Evolutionary conservation across 2,113 vertebrate genomes (phyloP), one percentile per base, ranked within the genome.

Genomic region (Tupaia chinensis): DNA sequence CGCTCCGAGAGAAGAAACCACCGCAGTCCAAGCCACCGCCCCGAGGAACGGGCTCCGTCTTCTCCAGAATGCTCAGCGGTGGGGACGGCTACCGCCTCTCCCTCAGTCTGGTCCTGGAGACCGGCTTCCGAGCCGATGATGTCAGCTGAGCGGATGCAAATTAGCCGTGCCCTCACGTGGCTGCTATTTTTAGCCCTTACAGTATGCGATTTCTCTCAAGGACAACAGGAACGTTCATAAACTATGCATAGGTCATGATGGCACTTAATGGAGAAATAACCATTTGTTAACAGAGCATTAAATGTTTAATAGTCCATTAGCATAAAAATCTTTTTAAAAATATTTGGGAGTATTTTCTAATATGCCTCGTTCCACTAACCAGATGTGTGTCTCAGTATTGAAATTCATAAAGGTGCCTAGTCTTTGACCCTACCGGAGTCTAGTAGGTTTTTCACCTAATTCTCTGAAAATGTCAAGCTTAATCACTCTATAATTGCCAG

Each of bases 231-330:
- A 93, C 97, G 83, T 97, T 98, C 96, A 98, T 98, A 97, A 98
- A 98, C 82, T 98, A 97, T 98, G 97, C 95, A 97, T 94, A 96
- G 97, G 96, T 97, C 96, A 80, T 93, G 95, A 97, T 95, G 95
- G 96, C 84, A 58, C 97, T 97, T 98, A 97, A 98, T 98, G 97
- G 96, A 95, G 94, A 97, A 97, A 97, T 95, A 98, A 95, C 96
- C 95, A 97, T 98, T 98, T 97, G 97, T 97, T 98, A 98, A 96
- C 97, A 97, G 96, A 98, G 96, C 95, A 97, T 97, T 97, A 98
- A 98, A 97, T 97, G 97, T 97, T 97, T 97, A 97, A 97, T 95
- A 96, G 96, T 68, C 95, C 93, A 97, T 98, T 98, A 98, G 82
- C 93, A 96, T 96, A 97, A 97, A 93, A 81, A 69, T 66, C 94